Percentiles rank a stretch among this genome's conserved stretches.
phyloP scores from a whole-genome alignment of 1,140 invertebrate genomes.

The Eriosoma lanigerum region DNA sequence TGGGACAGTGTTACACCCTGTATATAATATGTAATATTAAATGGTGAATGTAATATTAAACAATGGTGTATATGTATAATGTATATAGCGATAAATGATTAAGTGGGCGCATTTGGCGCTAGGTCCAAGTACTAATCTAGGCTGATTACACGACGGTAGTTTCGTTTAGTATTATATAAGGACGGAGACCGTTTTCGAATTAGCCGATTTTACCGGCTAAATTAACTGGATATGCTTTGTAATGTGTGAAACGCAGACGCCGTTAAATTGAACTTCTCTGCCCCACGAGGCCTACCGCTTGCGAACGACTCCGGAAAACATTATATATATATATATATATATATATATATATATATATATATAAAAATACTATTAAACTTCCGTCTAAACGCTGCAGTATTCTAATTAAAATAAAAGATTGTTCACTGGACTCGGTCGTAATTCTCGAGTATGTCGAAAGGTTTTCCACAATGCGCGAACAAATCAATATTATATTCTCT shows the following conservation, averaged over 20 bases:
- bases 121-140: background rate
- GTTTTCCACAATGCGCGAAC: background rate
- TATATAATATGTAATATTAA: too few relatives aligned
- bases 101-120: background rate
- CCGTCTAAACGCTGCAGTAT: background rate
- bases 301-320: background rate
- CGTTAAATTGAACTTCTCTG: conserved; percentile 26
- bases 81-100: too few relatives aligned
- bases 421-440: background rate
- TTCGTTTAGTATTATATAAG: background rate
- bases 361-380: background rate
- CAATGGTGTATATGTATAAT: too few relatives aligned
- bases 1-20: too few relatives aligned
- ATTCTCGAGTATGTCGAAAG: background rate
- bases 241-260: conserved; percentile 21
- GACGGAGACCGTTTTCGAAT: background rate
- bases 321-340: too few relatives aligned
- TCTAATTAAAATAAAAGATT: background rate
- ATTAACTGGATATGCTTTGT: conserved; percentile 35
- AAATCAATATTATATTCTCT: too few relatives aligned
- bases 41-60: too few relatives aligned
- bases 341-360: too few relatives aligned
- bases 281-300: background rate
- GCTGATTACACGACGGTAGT: background rate
- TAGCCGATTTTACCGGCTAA: background rate